Percentiles rank a stretch among this genome's conserved stretches.
phyloP scores from a whole-genome alignment of 2,797 vertebrate genomes.

The Tenualosa ilisha region DNA sequence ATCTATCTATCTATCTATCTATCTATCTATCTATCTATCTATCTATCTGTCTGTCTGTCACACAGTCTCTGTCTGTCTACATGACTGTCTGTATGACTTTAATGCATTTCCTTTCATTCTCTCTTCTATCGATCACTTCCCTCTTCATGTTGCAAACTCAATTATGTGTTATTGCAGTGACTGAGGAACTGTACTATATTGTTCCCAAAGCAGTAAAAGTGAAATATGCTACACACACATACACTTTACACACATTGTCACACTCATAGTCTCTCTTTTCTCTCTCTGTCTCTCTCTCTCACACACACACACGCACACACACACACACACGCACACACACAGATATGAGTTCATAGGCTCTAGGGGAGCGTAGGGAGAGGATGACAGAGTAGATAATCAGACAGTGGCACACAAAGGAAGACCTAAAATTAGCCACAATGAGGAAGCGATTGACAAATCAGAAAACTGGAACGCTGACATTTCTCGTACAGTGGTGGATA shows the following conservation, averaged over 20 bases:
- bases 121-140: neutral
- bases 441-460: slow-evolving; percentile 31
- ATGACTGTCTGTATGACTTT: neutral
- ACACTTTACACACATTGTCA: neutral
- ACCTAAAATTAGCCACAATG: slow-evolving; percentile 31
- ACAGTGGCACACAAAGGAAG: slow-evolving; percentile 32
- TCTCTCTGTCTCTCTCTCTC: neutral
- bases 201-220: slow-evolving; percentile 26
- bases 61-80: neutral
- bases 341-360: slow-evolving; percentile 30
- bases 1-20: neutral
- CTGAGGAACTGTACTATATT: neutral
- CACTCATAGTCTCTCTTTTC: neutral
- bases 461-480: slow-evolving; percentile 40
- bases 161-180: slow-evolving; percentile 20
- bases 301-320: slow-evolving; percentile 37
- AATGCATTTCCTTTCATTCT: neutral
- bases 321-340: slow-evolving; percentile 39
- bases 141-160: slow-evolving; percentile 14
- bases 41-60: neutral
- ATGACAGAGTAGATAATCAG: slow-evolving; percentile 49
- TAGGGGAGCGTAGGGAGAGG: slow-evolving; percentile 33
- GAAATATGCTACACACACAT: slow-evolving; percentile 35
- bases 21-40: neutral
- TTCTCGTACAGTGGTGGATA: slow-evolving; percentile 17